phyloP scores from a whole-genome alignment of 1,140 invertebrate species.

The Cydia strobilella region DNA sequence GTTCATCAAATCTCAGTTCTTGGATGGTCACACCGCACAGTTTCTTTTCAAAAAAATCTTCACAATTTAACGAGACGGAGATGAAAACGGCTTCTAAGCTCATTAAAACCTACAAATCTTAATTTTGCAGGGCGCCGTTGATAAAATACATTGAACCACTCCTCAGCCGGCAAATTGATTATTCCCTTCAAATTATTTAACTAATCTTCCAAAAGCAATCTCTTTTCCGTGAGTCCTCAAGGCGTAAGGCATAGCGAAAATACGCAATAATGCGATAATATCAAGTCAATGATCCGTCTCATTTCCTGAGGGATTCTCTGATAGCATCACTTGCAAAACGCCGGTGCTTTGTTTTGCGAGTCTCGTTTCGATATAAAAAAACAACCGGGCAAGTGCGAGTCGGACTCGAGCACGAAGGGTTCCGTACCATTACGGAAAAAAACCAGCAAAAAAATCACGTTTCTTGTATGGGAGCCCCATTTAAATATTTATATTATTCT shows the following conservation, averaged over 20 bases:
- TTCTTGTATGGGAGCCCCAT: no score
- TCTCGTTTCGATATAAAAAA: not conserved
- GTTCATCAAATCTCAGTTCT: no score
- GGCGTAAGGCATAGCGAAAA: constrained; percentile 34
- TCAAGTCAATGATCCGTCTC: constrained; percentile 37
- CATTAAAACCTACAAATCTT: not conserved
- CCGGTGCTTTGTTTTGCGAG: constrained; percentile 27
- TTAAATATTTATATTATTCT: no score
- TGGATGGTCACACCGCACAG: no score
- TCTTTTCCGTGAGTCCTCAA: constrained; percentile 30
- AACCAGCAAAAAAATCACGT: no score
- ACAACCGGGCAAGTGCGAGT: no score
- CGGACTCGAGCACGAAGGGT: no score
- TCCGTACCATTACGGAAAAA: no score
- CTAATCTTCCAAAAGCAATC: constrained; percentile 33
- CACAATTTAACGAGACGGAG: no score
- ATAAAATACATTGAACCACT: constrained; percentile 10
- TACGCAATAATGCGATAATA: constrained; percentile 36
- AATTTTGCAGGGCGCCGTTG: not conserved
- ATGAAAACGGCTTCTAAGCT: not conserved
- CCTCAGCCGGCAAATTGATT: constrained; percentile 18
- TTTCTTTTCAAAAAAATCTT: no score
- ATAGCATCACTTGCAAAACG: constrained; percentile 36
- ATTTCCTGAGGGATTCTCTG: constrained; percentile 34
- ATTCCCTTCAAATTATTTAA: constrained; percentile 29